Evolutionary conservation across 92 coral and sea anemone species (phyloP).

Genomic region (Epizoanthus ramosus): DNA sequence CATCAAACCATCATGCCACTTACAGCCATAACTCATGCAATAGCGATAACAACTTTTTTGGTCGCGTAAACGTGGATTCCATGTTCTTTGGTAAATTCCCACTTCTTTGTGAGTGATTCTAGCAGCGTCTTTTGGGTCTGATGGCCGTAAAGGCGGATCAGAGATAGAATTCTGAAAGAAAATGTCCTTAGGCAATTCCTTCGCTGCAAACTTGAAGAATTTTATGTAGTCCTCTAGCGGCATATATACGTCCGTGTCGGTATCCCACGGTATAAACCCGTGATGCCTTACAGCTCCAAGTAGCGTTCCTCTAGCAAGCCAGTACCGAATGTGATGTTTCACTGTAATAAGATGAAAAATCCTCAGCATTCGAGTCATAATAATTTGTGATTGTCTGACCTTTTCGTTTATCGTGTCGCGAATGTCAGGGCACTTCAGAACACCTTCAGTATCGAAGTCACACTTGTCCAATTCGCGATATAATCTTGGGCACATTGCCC

Average conservation of each 20-base stretch:
- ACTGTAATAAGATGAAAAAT: conserved; percentile 61
- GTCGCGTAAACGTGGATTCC: conserved; percentile 79
- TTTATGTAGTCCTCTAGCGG: conserved; percentile 68
- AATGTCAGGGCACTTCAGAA: conserved; percentile 58
- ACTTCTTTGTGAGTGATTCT: conserved; percentile 47
- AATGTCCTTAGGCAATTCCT: conserved; percentile 65
- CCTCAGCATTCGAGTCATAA: conserved; percentile 59
- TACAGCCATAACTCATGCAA: conserved; percentile 56
- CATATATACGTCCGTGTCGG: conserved; percentile 64
- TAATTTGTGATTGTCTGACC: conserved; percentile 65
- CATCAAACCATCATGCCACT: conserved; percentile 84
- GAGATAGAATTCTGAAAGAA: conserved; percentile 76
- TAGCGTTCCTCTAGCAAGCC: conserved; percentile 71
- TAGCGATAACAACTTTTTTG: conserved; percentile 73
- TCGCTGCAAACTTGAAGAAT: conserved; percentile 65
- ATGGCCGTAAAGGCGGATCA: conserved; percentile 63
- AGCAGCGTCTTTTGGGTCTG: conserved; percentile 11
- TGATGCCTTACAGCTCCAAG: conserved; percentile 79
- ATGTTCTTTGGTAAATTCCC: conserved; percentile 60
- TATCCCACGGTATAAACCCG: conserved; percentile 81
- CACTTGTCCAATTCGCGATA: conserved; percentile 63
- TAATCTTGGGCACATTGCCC: conserved; percentile 70
- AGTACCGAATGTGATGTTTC: conserved; percentile 62
- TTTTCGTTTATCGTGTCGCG: conserved; percentile 24
- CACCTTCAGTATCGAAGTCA: background rate